These are phyloP conservation scores for Lophius piscatorius DNA, from an alignment of 2,113 vertebrate genomes.

Conservation along the genomic window DNA sequence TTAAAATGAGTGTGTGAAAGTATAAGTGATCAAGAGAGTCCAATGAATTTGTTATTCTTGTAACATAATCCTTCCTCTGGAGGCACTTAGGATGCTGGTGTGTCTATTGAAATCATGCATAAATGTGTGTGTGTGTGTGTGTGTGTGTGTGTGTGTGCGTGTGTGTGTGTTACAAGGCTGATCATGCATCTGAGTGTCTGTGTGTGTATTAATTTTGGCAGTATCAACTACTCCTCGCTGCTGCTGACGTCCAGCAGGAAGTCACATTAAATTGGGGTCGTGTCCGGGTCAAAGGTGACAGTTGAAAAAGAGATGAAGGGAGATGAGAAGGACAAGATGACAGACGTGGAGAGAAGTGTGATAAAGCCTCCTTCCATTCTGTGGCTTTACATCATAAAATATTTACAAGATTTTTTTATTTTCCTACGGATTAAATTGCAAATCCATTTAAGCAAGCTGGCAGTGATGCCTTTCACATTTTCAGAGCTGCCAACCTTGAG, in stretches of 20 bases:
- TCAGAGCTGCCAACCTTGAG: too few relatives aligned
- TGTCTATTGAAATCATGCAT: neutral
- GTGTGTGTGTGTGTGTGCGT: slow-evolving; percentile 1
- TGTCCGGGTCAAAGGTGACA: slow-evolving; percentile 25
- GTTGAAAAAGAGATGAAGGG: slow-evolving; percentile 19
- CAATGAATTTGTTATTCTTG: slow-evolving; percentile 28
- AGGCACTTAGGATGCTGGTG: slow-evolving; percentile 8
- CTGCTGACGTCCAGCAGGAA: slow-evolving; percentile 50
- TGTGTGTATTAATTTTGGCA: slow-evolving; percentile 56
- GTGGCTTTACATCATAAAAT: neutral
- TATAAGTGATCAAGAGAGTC: slow-evolving; percentile 1
- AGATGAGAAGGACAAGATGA: slow-evolving; percentile 19
- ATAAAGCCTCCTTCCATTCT: neutral
- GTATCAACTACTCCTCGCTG: slow-evolving; percentile 22
- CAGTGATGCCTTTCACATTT: neutral
- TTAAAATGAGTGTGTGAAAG: slow-evolving; percentile 14
- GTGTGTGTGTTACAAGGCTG: neutral
- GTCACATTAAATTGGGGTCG: slow-evolving; percentile 30
- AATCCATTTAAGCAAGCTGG: neutral
- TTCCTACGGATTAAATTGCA: neutral
- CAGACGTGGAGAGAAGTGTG: neutral
- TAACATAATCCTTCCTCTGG: slow-evolving; percentile 37
- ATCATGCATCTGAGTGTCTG: neutral
- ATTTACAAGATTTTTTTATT: neutral
- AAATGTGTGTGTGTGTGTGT: slow-evolving; percentile 5